Evolutionary conservation across 2,888 invertebrate genomes (phyloP), one percentile per base, ranked within the genome.

Genomic region (Dexiosoma caninum): DNA sequence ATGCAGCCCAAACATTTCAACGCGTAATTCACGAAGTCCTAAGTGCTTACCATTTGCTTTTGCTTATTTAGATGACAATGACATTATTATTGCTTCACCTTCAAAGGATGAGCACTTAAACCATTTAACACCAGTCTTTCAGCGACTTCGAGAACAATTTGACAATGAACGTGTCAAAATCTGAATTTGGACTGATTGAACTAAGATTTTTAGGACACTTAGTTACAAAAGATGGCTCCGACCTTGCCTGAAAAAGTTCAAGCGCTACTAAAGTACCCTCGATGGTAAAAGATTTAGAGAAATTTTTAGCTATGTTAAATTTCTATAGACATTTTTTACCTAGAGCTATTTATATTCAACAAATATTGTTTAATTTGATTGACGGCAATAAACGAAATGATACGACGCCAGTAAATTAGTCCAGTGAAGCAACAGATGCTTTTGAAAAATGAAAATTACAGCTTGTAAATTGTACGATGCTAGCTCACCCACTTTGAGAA

Each of bases 301-400:
- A 76, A 53, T 84, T 83, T 40, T 66, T 84, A 9, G 83, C 76
- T 2, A 83, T 83, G 74, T 8, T 84, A 0, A 85, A 83, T 70
- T 83, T 83, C 70, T 83, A 83, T 44, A 70, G 81, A 21, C 51
- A 70, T 8, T 80, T 81, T 53, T 51, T 64, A 23, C 64, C 49
- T 21, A 37, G 78, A 6, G 72, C 72, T 14, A 21, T 77, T 16
- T 51, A 75, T 10, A 37, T 72, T 42, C 84, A 84, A 64, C 35
- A 40, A 23, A 30, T 60, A 9, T 69, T 83, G 14, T 60, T 75
- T 51, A 70, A 40, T 8, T 59, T 74, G 57, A 46, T 78, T 1
- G 49, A 14, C 14, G 80, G 80, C 6, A 78, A 62, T 23, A 72
- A 72, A 53, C 46, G 59, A 37, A 72, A 72, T 53, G 64, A 72